phyloP scores from a whole-genome alignment of 1,140 invertebrate genomes.

The Euura lappo region DNA sequence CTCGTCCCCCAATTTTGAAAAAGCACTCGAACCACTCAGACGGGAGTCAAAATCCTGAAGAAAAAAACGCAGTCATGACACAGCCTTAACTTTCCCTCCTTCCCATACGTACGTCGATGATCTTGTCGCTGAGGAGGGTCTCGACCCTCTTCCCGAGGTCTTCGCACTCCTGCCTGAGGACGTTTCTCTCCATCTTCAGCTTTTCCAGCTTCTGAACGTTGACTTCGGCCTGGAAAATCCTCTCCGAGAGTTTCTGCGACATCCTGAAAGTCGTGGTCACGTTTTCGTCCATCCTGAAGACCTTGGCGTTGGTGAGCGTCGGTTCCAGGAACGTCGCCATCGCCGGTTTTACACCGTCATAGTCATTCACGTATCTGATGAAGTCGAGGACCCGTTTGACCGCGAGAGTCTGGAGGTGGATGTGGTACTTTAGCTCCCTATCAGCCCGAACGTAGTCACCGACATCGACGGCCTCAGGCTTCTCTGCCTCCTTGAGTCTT shows the following conservation, averaged over 20 bases:
- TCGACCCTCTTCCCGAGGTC: neutral
- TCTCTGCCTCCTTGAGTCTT: slow-evolving; percentile 25
- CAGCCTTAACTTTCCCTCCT: too few relatives aligned
- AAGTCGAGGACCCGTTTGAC: neutral
- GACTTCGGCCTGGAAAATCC: neutral
- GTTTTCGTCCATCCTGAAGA: neutral
- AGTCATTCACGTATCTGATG: neutral
- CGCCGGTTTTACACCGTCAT: neutral
- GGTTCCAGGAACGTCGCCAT: neutral
- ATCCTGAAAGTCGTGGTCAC: neutral
- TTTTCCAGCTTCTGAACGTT: neutral
- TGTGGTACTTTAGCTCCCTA: neutral
- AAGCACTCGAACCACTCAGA: too few relatives aligned
- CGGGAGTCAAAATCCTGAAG: too few relatives aligned
- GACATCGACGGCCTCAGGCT: slow-evolving; percentile 24
- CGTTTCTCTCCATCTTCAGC: neutral
- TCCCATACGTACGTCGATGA: too few relatives aligned
- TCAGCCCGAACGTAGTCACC: neutral
- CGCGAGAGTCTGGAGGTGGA: neutral
- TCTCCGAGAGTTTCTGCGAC: slow-evolving; percentile 5
- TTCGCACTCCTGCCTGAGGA: neutral
- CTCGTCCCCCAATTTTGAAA: neutral
- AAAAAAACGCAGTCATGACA: too few relatives aligned
- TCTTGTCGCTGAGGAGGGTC: too few relatives aligned
- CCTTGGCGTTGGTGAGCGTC: neutral